A percentile compares a stretch with the other conserved stretches of the same genome.
These are phyloP conservation scores for Lasioglossum leucozonium DNA, from an alignment of 2,888 invertebrate genomes.

Conservation along the genomic window DNA sequence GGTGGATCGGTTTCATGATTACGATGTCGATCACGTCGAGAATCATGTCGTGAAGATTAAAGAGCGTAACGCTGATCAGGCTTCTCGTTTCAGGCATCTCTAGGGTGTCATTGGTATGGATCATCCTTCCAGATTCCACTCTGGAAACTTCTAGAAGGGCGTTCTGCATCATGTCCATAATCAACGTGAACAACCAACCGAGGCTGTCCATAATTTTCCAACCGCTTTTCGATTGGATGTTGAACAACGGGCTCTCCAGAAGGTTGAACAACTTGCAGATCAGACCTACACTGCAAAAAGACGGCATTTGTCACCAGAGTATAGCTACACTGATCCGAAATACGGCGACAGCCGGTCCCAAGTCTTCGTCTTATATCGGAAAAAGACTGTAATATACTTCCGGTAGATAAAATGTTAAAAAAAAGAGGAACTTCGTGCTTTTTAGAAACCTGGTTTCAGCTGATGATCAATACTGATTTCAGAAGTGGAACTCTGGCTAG, in stretches of 20 bases:
- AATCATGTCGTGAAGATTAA: slow-evolving; percentile 74
- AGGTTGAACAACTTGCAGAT: slow-evolving; percentile 77
- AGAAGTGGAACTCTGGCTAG: not conserved
- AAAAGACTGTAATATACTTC: not conserved
- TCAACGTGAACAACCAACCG: slow-evolving; percentile 73
- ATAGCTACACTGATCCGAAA: not conserved
- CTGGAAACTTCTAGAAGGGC: not conserved
- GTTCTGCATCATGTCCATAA: slow-evolving; percentile 74
- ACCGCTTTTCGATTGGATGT: slow-evolving; percentile 65
- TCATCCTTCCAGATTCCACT: not conserved
- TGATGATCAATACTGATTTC: too few species aligned
- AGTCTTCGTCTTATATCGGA: too few species aligned
- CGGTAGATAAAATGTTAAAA: not conserved
- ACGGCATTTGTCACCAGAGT: slow-evolving; percentile 41
- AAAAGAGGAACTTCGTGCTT: not conserved
- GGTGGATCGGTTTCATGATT: slow-evolving; percentile 71
- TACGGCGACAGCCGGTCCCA: too few species aligned
- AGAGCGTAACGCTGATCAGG: slow-evolving; percentile 69
- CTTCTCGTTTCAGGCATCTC: slow-evolving; percentile 77
- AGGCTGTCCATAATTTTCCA: slow-evolving; percentile 75
- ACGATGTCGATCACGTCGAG: slow-evolving; percentile 75
- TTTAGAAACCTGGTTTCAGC: not conserved
- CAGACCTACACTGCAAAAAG: slow-evolving; percentile 79
- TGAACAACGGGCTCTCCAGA: slow-evolving; percentile 77
- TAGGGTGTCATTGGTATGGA: not conserved